phyloP scores from a whole-genome alignment of 2,113 vertebrate genomes.

The Stigmatopora nigra region DNA sequence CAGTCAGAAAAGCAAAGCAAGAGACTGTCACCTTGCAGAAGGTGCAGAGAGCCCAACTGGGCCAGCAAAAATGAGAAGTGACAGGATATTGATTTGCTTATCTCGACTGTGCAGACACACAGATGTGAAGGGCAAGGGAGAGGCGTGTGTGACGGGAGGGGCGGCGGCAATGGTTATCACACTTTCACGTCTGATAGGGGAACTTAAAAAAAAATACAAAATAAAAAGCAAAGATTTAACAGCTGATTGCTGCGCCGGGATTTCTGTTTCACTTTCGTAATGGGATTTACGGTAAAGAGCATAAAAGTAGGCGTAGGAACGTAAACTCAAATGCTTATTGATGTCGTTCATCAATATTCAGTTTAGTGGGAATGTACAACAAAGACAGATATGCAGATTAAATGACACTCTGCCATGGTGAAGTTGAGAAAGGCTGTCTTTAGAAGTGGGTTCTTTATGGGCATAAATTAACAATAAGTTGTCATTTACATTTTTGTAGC shows the following conservation, averaged over 20 bases:
- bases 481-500: background rate
- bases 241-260: constrained; percentile 69
- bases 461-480: constrained; percentile 4
- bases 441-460: constrained; percentile 5
- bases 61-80: constrained; percentile 77
- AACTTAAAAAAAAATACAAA: constrained; percentile 49
- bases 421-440: constrained; percentile 33
- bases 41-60: constrained; percentile 71
- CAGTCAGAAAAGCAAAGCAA: constrained; percentile 51
- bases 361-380: constrained; percentile 51
- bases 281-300: constrained; percentile 57
- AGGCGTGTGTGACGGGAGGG: constrained; percentile 14
- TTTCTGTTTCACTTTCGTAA: constrained; percentile 68
- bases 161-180: constrained; percentile 69
- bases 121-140: constrained; percentile 70
- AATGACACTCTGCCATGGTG: constrained; percentile 34
- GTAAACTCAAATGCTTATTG: constrained; percentile 54
- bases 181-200: constrained; percentile 68
- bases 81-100: constrained; percentile 81
- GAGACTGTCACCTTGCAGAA: constrained; percentile 73
- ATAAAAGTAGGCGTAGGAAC: constrained; percentile 50
- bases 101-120: constrained; percentile 74
- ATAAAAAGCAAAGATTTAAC: constrained; percentile 53
- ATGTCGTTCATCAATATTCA: constrained; percentile 52
- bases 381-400: constrained; percentile 42